Conservation (phyloP, 2,797 vertebrate genomes). For the Enteromius viviparus region DNA sequence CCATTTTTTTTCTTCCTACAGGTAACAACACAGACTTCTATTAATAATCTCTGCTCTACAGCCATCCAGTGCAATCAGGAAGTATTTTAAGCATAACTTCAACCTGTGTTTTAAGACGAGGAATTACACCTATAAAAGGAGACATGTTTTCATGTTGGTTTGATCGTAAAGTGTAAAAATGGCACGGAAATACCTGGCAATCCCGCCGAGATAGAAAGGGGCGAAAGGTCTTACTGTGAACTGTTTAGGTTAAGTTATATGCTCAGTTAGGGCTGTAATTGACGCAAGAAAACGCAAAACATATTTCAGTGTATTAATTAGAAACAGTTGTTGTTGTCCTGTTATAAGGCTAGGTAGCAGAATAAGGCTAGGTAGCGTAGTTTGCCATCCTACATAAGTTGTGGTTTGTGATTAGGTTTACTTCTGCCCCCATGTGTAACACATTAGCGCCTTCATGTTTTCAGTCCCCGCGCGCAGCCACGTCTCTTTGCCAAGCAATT, state of each 20-base stretch:
- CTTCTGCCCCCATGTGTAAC: conserved; percentile 68
- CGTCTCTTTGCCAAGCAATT: conserved; percentile 28
- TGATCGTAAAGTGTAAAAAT: conserved; percentile 53
- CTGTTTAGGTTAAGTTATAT: conserved; percentile 63
- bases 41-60: conserved; percentile 27
- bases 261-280: conserved; percentile 58
- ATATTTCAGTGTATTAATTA: conserved; percentile 66
- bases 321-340: conserved; percentile 63
- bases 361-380: conserved; percentile 46
- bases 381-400: conserved; percentile 49
- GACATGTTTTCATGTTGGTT: conserved; percentile 42
- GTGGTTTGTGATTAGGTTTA: conserved; percentile 54
- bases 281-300: conserved; percentile 59
- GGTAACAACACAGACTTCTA: neutral
- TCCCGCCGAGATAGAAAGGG: conserved; percentile 31
- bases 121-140: conserved; percentile 23
- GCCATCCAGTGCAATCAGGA: conserved; percentile 1
- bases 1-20: neutral
- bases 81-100: conserved; percentile 27
- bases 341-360: conserved; percentile 15
- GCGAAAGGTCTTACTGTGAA: conserved; percentile 58
- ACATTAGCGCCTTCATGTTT: conserved; percentile 70
- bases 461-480: conserved; percentile 40
- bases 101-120: conserved; percentile 20
- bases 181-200: conserved; percentile 41